phyloP scores from a whole-genome alignment of 2,113 vertebrate genomes.

The Pleuronectes platessa region DNA sequence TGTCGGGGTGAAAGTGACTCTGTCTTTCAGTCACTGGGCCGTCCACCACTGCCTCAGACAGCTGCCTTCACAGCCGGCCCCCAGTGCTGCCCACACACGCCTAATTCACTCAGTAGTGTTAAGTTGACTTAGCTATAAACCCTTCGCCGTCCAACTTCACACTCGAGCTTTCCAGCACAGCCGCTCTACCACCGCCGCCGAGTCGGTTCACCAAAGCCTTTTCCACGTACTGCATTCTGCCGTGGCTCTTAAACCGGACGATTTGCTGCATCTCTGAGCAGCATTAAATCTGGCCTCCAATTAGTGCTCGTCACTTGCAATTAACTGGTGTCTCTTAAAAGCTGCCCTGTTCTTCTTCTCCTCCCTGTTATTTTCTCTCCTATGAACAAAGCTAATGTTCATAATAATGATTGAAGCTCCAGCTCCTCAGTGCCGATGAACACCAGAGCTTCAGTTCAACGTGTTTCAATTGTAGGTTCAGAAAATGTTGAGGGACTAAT shows the following conservation, averaged over 20 bases:
- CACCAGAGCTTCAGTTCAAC: too few species aligned
- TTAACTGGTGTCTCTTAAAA: slow-evolving; percentile 17
- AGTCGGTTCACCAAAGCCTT: slow-evolving; percentile 42
- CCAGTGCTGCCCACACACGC: slow-evolving; percentile 65
- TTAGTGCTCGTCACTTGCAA: slow-evolving; percentile 22
- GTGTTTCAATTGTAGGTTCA: too few species aligned
- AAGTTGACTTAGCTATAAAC: slow-evolving; percentile 70
- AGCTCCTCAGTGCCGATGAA: too few species aligned
- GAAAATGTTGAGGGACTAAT: too few species aligned
- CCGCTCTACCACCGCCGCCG: slow-evolving; percentile 71
- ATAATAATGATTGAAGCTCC: too few species aligned
- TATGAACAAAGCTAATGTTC: too few species aligned
- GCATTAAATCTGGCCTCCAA: slow-evolving; percentile 37
- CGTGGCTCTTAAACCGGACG: slow-evolving; percentile 9
- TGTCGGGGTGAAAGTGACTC: slow-evolving; percentile 37
- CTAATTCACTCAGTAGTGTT: slow-evolving; percentile 65
- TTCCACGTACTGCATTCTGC: slow-evolving; percentile 28
- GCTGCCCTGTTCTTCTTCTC: not conserved
- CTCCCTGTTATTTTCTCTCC: too few species aligned
- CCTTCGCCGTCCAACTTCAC: slow-evolving; percentile 61
- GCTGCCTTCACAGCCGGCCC: slow-evolving; percentile 72
- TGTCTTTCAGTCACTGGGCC: not conserved
- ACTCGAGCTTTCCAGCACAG: slow-evolving; percentile 67
- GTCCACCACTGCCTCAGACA: slow-evolving; percentile 58
- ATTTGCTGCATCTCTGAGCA: slow-evolving; percentile 30